Conservation (phyloP, 1,140 invertebrate species). For the Tachypleus tridentatus region DNA sequence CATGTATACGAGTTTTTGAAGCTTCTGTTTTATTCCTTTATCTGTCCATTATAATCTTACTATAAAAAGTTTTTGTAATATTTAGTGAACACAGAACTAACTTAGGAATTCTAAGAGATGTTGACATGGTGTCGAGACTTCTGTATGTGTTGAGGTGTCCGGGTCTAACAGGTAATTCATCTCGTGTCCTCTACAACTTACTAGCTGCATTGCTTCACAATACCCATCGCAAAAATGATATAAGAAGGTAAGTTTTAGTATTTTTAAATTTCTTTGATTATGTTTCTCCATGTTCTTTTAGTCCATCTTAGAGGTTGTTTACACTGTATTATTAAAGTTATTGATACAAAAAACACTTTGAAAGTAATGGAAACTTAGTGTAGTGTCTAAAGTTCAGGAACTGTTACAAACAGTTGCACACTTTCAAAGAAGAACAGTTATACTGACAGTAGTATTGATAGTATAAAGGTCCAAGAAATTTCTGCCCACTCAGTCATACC, state of each 20-base stretch:
- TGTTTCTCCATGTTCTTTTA: neutral
- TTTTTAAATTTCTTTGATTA: neutral
- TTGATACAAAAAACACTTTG: conserved; percentile 14
- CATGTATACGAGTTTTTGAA: conserved; percentile 2
- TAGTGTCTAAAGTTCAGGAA: no score
- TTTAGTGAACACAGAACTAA: conserved; percentile 64
- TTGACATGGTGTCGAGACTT: conserved; percentile 33
- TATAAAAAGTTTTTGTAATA: conserved; percentile 2
- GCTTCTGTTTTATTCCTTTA: neutral
- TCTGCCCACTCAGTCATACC: no score
- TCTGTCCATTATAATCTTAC: neutral
- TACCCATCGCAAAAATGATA: conserved; percentile 18
- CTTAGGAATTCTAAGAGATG: conserved; percentile 68
- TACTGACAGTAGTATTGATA: no score
- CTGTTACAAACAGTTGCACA: no score
- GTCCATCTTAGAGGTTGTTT: conserved; percentile 4
- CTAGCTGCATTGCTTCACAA: conserved; percentile 23
- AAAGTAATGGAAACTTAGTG: neutral
- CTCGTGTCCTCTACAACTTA: conserved; percentile 21
- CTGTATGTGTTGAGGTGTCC: conserved; percentile 30
- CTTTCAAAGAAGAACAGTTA: no score
- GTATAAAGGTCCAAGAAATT: no score
- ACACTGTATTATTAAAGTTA: conserved; percentile 7
- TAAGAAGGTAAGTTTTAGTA: conserved; percentile 12
- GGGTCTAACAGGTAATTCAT: conserved; percentile 25